Evolutionary conservation across 1,140 invertebrate species (phyloP), one percentile per base, ranked within the genome.

Genomic region (Drosophila rufa): DNA sequence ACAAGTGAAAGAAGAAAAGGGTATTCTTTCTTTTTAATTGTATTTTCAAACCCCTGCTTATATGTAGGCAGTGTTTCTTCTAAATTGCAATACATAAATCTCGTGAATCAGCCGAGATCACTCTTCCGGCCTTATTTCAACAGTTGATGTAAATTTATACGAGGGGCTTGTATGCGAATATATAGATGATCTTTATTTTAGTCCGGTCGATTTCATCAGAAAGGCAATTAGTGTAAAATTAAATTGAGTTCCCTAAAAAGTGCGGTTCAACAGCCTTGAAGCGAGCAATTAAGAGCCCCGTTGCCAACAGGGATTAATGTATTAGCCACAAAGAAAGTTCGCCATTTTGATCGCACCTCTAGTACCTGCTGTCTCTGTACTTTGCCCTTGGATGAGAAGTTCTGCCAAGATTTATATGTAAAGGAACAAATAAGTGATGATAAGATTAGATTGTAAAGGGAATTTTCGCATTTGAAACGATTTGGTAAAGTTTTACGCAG

Each of bases 371-470:
- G 40, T 40, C 53, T 15, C 25, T 27, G 57, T 53, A 66, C 47
- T 69, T 61, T 69, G 42, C 53, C 43, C 53, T 75, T 46, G 30
- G 27, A 38, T 27, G 15, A 55, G n/a, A 40, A 57, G 25, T 42
- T 55, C 53, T 55, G 47, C 25, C n/a, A 66, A 75, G 75, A 76
- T 76, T 68, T 78, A 69, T 69, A 56, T 78, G 50, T 76, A 66
- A 61, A 36, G 14, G 19, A 19, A 36, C 61, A 68, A 50, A 27
- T 33, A 17, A 36, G 40, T 25, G n/a, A 40, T 38, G 64, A 68
- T 64, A 40, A 81, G 82, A 84, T 86, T 69, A 86, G 83, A 87
- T 86, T 80, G 53, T 64, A 64, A 55, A 60, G 42, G 51, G 67
- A 80, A 62, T 67, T 86, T 82, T 36, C 11, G 46, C n/a, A 33